These are phyloP conservation scores for Peucedramus taeniatus DNA, from an alignment of 2,113 vertebrate genomes.

Conservation along the genomic window DNA sequence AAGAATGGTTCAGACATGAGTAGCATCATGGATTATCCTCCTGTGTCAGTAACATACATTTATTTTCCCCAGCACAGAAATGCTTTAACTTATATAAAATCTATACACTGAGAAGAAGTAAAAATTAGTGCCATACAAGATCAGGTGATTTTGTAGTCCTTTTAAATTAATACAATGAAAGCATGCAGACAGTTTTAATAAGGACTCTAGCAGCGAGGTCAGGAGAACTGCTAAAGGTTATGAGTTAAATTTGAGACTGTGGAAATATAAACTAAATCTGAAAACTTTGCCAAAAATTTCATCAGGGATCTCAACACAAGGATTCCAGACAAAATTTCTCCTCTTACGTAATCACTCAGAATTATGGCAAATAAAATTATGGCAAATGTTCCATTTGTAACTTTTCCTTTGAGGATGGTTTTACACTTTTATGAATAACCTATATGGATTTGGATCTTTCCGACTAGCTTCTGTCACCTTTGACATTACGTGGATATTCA, in stretches of 20 bases:
- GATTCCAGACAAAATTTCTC: not conserved
- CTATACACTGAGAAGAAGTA: not conserved
- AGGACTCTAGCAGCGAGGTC: not conserved
- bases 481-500: not conserved
- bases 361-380: not conserved
- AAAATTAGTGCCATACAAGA: not conserved
- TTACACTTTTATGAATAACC: not conserved
- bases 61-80: not conserved
- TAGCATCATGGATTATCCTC: not conserved
- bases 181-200: not conserved
- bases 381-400: not conserved
- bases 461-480: not conserved
- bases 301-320: not conserved
- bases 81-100: not conserved
- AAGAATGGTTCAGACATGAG: not conserved
- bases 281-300: not conserved
- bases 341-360: not conserved
- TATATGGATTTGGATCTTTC: not conserved
- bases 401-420: not conserved
- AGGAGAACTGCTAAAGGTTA: not conserved
- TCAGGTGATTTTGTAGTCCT: not conserved
- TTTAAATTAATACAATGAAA: not conserved
- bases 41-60: not conserved
- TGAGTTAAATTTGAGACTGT: not conserved
- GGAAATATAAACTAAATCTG: not conserved